Base-by-base conservation (phyloP, 2,113 vertebrate species). In the Columbina picui region DNA sequence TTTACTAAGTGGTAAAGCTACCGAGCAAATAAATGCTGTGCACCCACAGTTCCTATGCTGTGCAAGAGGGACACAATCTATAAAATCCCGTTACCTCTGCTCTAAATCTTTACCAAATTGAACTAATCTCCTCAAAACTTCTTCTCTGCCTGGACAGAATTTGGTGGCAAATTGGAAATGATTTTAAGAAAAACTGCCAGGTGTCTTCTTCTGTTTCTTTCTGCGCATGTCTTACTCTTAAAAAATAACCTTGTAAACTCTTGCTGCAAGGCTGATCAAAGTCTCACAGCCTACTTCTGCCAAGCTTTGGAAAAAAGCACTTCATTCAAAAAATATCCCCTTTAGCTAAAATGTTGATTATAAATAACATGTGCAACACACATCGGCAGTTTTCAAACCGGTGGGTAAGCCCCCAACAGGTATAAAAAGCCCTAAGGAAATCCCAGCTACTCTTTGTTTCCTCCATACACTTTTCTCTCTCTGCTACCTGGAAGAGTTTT, bases 401-500 rank as follows among this genome's bases (percentile, higher is more conserved):
- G 26, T 7, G 7, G 22, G 9, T 41, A 53, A 83, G 10, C 4
- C 34, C 14, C 4, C 14, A n/a, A 6, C 1, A 6, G 3, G 17
- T n/a, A 2, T 39, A 57, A 77, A 91, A 69, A 89, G 32, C 25
- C 20, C 32, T 14, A 29, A 41, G 49, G 86, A 71, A 67, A 79
- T 52, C 15, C 26, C 20, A 64, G 15, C 7, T 75, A 36, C 34
- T 63, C 43, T 53, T 85, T 57, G 21, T 19, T 89, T 80, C 50
- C 43, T 90, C 36, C 22, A 19, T 17, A 11, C 1, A 2, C 43
- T 36, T 81, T 14, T 53, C n/a, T 26, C 45, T 49, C 61, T 63
- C 45, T 90, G 52, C 29, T 56, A 56, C 50, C 38, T 25, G 25
- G 8, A 76, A 74, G 60, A 0, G 12, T 45, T 65, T 38, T 59